Evolutionary conservation across 2,888 invertebrate species (phyloP).

Genomic region (Callyntrura sp.): DNA sequence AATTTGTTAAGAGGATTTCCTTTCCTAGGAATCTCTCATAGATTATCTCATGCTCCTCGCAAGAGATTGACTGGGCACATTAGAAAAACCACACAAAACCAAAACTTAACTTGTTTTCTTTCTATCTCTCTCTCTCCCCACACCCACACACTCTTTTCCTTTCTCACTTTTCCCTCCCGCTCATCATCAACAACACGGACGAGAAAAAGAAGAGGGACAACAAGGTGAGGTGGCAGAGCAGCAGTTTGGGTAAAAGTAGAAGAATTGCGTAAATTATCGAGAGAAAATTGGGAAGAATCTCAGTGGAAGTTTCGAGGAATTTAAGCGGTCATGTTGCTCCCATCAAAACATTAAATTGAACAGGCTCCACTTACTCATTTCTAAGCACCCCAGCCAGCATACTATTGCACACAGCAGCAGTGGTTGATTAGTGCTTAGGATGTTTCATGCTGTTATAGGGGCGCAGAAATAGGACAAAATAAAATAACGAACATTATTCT

Average conservation of each 20-base stretch:
- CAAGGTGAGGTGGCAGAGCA: slow-evolving; percentile 2
- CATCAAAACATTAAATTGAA: slow-evolving; percentile 70
- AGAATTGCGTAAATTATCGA: slow-evolving; percentile 67
- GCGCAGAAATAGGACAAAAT: too few relatives aligned
- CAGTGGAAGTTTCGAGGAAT: slow-evolving; percentile 55
- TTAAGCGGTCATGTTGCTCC: slow-evolving; percentile 58
- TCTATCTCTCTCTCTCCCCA: slow-evolving; percentile 10
- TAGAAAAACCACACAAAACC: slow-evolving; percentile 60
- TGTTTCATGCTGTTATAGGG: too few relatives aligned
- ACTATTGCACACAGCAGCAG: too few relatives aligned
- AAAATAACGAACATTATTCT: too few relatives aligned
- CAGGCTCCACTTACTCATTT: slow-evolving; percentile 22
- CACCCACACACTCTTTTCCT: too few relatives aligned
- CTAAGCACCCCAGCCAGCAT: too few relatives aligned
- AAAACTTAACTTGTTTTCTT: slow-evolving; percentile 57
- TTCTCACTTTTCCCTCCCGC: neutral
- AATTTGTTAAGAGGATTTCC: slow-evolving; percentile 45
- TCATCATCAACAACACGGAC: neutral
- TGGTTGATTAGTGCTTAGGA: slow-evolving; percentile 54
- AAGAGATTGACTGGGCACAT: slow-evolving; percentile 64
- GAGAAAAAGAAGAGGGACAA: neutral
- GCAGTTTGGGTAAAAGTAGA: neutral
- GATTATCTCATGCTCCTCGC: slow-evolving; percentile 70
- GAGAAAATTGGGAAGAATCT: slow-evolving; percentile 50
- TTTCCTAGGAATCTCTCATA: slow-evolving; percentile 56